Evolutionary conservation across 2,797 vertebrate genomes (phyloP).

Genomic region (Malurus splendens): DNA sequence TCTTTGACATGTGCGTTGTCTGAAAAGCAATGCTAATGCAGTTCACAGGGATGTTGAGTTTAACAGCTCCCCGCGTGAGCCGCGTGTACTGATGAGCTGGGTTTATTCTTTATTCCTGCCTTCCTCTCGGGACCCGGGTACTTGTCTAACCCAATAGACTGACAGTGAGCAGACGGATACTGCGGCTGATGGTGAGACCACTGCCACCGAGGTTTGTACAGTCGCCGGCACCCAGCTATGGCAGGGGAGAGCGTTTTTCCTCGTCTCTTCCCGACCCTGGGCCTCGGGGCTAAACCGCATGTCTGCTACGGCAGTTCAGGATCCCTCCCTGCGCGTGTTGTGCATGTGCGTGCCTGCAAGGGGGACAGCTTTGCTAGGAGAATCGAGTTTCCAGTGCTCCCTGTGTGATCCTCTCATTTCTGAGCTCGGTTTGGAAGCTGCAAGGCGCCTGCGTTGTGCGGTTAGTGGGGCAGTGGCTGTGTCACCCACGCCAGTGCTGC

Average conservation of each 20-base stretch:
- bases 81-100: conserved; percentile 69
- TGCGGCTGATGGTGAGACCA: conserved; percentile 90
- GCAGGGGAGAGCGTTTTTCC: not conserved
- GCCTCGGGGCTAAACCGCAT: not conserved
- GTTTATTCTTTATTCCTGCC: conserved; percentile 82
- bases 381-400: not conserved
- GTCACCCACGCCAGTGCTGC: accelerated
- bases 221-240: not conserved
- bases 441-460: accelerated
- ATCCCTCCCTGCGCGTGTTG: not conserved
- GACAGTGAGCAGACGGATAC: conserved; percentile 97
- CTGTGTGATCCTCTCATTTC: accelerated
- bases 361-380: not conserved
- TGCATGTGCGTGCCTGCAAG: not conserved
- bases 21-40: conserved; percentile 57
- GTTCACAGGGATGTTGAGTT: conserved; percentile 34
- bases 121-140: conserved; percentile 72
- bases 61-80: not conserved
- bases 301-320: not conserved
- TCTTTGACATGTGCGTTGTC: conserved; percentile 56
- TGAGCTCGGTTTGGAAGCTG: not conserved
- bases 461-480: accelerated
- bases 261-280: not conserved
- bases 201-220: conserved; percentile 91
- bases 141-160: conserved; percentile 81